Evolutionary conservation across 1,140 invertebrate genomes (phyloP), one percentile per base, ranked within the genome.

Genomic region (Probaryconus sp.): DNA sequence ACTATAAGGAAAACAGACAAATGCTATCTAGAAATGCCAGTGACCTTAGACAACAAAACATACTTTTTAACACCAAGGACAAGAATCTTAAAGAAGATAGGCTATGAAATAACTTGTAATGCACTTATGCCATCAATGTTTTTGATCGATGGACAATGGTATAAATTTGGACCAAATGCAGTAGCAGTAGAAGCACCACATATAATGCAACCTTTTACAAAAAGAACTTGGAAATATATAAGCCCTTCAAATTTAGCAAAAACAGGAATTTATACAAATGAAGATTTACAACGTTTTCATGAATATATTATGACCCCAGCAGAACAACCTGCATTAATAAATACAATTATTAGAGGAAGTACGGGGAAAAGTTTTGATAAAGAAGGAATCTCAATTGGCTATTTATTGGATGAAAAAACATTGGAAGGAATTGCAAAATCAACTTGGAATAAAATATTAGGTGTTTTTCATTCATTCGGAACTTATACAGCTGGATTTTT

Each of bases 1-100:
- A 14, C 2, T 0, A 11, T 20, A 7, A 2, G 17, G 17, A 10
- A 45, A 14, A 21, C 40, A 20, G 14, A 33, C 1, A 3, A 18
- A n/a, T 58, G 53, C 14, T 58, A 58, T 16, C 38, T 43, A 9
- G 53, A 58, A 45, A 13, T 61, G 18, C 42, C 42, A 0, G 43
- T 48, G 16, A 35, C 10, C 10, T 13, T n/a, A 10, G 2, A 9
- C 16, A 10, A 48, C 16, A 17, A 48, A 33, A 6, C 1, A 13
- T 30, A 9, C 1, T 47, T 40, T 31, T 5, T 30, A 13, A 10
- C 37, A 2, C 37, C 60, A 1, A 2, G 11, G 1, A 56, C 42
- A n/a, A 30, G 11, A 0, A 40, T 47, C 4, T 13, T 64, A 18
- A 51, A 33, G 17, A 4, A 1, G 2, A 13, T 0, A 0, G 35